Evolutionary conservation across 2,113 vertebrate species (phyloP).

Genomic region (Larimichthys polyactis): DNA sequence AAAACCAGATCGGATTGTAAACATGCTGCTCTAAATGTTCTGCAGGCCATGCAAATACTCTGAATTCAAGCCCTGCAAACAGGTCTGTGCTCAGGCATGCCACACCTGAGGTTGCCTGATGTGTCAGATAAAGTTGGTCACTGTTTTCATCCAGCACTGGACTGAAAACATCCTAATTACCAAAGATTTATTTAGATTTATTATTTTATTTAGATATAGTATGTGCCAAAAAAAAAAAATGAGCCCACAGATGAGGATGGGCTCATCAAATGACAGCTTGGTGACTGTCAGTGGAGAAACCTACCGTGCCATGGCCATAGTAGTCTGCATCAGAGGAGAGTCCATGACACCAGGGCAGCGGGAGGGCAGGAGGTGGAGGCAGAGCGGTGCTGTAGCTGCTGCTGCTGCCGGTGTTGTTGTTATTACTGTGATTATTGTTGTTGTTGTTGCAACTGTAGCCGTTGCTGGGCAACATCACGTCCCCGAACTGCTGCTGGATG

Average conservation of each 20-base stretch:
- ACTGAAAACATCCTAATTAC: not conserved
- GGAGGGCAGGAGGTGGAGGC: constrained; percentile 50
- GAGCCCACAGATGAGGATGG: not conserved
- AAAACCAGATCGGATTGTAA: not conserved
- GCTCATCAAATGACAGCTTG: not conserved
- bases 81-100: not conserved
- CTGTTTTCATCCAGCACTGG: too few species aligned
- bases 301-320: constrained; percentile 89
- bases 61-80: not conserved
- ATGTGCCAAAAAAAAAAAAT: not conserved
- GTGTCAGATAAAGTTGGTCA: not conserved
- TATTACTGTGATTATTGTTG: constrained; percentile 67
- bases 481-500: constrained; percentile 83
- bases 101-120: not conserved
- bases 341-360: constrained; percentile 79
- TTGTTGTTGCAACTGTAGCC: constrained; percentile 39
- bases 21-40: not conserved
- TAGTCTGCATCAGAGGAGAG: constrained; percentile 84
- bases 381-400: constrained; percentile 56
- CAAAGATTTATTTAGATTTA: too few species aligned
- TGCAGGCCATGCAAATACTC: not conserved
- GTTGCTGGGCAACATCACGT: constrained; percentile 82
- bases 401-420: constrained; percentile 21
- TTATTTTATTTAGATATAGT: not conserved
- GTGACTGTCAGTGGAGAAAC: constrained; percentile 11